Conservation (phyloP, 1,140 invertebrate species). For the honey bee (Apis mellifera) region Amel_HAv3.1 CM009935.2:9488501-9489000, state of each 20-base stretch:
- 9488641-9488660: slow-evolving; percentile 90
- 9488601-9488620: slow-evolving; percentile 87
- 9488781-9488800: slow-evolving; percentile 85
- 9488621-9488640: slow-evolving; percentile 91
- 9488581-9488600: slow-evolving; percentile 84
- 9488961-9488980: slow-evolving; percentile 85
- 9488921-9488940: slow-evolving; percentile 74
- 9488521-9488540: slow-evolving; percentile 85
- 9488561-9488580: slow-evolving; percentile 81
- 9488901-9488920: slow-evolving; percentile 75
- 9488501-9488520: slow-evolving; percentile 87
- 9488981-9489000: slow-evolving; percentile 83
- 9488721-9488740: slow-evolving; percentile 87
- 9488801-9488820: slow-evolving; percentile 87
- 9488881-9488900: slow-evolving; percentile 84
- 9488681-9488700: slow-evolving; percentile 87
- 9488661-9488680: slow-evolving; percentile 91
- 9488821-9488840: slow-evolving; percentile 88
- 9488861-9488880: slow-evolving; percentile 84
- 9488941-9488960: slow-evolving; percentile 83
- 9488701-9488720: slow-evolving; percentile 86
- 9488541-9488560: slow-evolving; percentile 84
- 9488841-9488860: slow-evolving; percentile 82
- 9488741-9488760: slow-evolving; percentile 90
- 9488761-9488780: slow-evolving; percentile 92